These are phyloP conservation scores for Rhinogobio ventralis DNA, from an alignment of 2,797 vertebrate genomes.

Conservation along the genomic window DNA sequence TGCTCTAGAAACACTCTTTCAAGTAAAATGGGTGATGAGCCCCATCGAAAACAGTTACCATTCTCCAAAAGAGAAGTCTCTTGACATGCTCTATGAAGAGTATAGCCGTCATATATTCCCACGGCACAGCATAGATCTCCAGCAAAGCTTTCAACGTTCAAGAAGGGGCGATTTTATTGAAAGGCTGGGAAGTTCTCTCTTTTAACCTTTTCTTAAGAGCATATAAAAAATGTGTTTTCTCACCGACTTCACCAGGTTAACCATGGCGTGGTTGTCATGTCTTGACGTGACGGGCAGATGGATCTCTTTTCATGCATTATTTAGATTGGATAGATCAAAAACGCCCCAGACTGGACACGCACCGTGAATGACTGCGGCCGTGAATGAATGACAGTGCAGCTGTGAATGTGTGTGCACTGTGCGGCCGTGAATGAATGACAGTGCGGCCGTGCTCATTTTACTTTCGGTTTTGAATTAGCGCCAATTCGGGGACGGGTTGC, in stretches of 20 bases:
- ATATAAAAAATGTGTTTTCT: conserved; percentile 21
- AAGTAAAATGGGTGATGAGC: conserved; percentile 30
- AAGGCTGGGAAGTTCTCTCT: conserved; percentile 22
- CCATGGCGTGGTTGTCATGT: conserved; percentile 13
- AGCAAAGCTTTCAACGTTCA: conserved; percentile 5
- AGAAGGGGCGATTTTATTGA: conserved; percentile 21
- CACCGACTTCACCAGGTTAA: neutral
- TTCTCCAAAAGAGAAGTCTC: conserved; percentile 10
- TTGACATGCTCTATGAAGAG: conserved; percentile 35
- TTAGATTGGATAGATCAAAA: conserved; percentile 39
- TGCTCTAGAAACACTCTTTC: conserved; percentile 31
- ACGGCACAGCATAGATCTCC: neutral
- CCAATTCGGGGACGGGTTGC: no score
- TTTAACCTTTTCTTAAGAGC: conserved; percentile 42
- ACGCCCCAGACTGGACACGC: no score
- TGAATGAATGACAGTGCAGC: no score
- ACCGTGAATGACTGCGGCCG: no score
- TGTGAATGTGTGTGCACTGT: no score
- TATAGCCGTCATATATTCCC: neutral
- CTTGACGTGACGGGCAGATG: conserved; percentile 23
- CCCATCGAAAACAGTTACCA: conserved; percentile 30
- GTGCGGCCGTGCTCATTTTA: no score
- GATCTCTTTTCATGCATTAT: conserved; percentile 48
- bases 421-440: no score
- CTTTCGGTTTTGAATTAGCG: no score